Conservation (phyloP, 1,140 invertebrate genomes). For the Tigriopus japonicus region DNA sequence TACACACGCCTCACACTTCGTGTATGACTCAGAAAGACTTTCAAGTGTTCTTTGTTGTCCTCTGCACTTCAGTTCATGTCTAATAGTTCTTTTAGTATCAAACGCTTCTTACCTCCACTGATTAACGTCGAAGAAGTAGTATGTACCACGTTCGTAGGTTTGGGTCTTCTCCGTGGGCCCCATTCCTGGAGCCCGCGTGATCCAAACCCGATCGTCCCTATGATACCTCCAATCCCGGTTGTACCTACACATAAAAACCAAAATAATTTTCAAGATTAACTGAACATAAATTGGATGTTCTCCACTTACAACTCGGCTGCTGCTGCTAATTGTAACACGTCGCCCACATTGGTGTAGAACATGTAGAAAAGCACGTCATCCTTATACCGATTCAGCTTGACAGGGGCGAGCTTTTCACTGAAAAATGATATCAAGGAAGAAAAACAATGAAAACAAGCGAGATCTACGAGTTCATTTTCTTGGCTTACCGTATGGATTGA, state of each 20-base stretch:
- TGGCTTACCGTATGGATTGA: slow-evolving; percentile 30
- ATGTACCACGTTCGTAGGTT: slow-evolving; percentile 90
- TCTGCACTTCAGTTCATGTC: too few species aligned
- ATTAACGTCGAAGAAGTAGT: slow-evolving; percentile 95
- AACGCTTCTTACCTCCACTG: slow-evolving; percentile 65
- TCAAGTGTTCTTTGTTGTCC: too few species aligned
- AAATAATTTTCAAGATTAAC: slow-evolving; percentile 3
- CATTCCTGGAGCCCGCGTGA: slow-evolving; percentile 85
- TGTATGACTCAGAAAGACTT: not conserved
- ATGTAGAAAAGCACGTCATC: slow-evolving; percentile 98
- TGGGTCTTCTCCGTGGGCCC: slow-evolving; percentile 78
- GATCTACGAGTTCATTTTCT: too few species aligned
- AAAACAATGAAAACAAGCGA: too few species aligned
- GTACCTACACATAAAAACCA: slow-evolving; percentile 37
- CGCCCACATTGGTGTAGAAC: slow-evolving; percentile 96
- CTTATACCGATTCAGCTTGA: slow-evolving; percentile 89
- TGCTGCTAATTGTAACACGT: slow-evolving; percentile 87
- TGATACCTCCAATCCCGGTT: slow-evolving; percentile 97
- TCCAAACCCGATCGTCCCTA: slow-evolving; percentile 96
- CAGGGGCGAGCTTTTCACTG: slow-evolving; percentile 77
- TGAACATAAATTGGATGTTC: not conserved
- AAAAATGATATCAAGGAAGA: slow-evolving; percentile 20
- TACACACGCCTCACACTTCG: not conserved
- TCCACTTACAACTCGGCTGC: slow-evolving; percentile 80
- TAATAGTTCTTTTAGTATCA: not conserved